Conservation (phyloP, 2,113 vertebrate genomes). For the Corythornis madagascariensis region DNA sequence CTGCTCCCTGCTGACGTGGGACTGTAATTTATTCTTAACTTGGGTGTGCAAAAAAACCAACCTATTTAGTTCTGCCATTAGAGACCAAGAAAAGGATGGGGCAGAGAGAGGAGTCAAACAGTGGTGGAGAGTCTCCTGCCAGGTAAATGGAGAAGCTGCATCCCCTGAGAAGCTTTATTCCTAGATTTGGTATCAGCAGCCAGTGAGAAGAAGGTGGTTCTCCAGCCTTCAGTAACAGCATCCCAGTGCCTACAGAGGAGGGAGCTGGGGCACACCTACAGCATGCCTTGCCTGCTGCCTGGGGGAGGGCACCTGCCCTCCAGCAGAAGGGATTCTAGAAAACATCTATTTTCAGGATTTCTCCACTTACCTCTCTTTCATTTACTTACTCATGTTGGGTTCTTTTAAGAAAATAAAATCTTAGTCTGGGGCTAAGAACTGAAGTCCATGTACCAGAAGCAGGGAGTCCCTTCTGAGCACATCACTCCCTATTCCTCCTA, state of each 20-base stretch:
- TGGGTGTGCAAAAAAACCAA: not conserved
- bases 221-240: not conserved
- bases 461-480: not conserved
- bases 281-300: not conserved
- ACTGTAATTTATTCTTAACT: not conserved
- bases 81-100: not conserved
- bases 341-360: not conserved
- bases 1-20: not conserved
- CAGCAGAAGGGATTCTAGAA: not conserved
- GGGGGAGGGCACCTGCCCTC: not conserved
- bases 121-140: not conserved
- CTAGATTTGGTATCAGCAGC: not conserved
- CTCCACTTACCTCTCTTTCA: not conserved
- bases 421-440: not conserved
- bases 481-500: not conserved
- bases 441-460: rapidly evolving
- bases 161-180: not conserved
- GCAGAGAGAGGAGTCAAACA: not conserved
- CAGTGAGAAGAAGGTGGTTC: not conserved
- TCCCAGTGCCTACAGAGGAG: not conserved
- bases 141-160: not conserved
- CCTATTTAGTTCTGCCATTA: not conserved
- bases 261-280: not conserved
- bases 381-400: not conserved
- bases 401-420: not conserved